Base-by-base conservation (phyloP, 1,140 invertebrate species). In the Aporrectodea caliginosa region DNA sequence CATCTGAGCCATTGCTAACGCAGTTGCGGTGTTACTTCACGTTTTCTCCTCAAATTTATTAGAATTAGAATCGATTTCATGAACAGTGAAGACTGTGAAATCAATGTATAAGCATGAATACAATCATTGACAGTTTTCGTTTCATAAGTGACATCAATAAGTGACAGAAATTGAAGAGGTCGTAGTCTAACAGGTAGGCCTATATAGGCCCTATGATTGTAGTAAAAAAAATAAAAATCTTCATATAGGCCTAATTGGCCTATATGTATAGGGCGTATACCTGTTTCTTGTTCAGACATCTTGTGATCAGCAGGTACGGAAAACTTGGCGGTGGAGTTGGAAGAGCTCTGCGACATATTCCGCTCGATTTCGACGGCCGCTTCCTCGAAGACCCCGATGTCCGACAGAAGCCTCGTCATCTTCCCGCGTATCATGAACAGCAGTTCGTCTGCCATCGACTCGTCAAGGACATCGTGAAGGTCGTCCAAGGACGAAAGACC, bases 381-480 rank as follows among this genome's bases (percentile, higher is more conserved):
- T 30, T 79, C 78, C 31, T 79, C 78, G 22, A 75, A 79, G 71
- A 75, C 31, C 6, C 72, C 32, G 34, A 75, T 33, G n/a, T n/a
- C 69, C n/a, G 78, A 79, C 29, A 75, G 29, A 22, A 79, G 31
- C 29, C 78, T 73, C 32, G 70, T 22, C 27, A 75, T 35, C 58
- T 77, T 79, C 29, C 78, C 72, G 16, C 72, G 68, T n/a, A 79
- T 34, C 30, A 75, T 14, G 35, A 75, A 79, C 29, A 32, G 75
- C 32, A 79, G 29, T 79, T 79, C 78, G 27, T 79, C 78, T 1
- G 72, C 14, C 32, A 79, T 73, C 6, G 78, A 30, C 31, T 79
- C 78, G 35, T 79, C 78, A 16, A 79, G 43, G 12, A 79, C 29
- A 33, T 75, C 34, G 33, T 79, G 22, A 29, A 79, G 33, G 29